Conservation (phyloP, 2,113 vertebrate species). For the Entomyzon cyanotis region DNA sequence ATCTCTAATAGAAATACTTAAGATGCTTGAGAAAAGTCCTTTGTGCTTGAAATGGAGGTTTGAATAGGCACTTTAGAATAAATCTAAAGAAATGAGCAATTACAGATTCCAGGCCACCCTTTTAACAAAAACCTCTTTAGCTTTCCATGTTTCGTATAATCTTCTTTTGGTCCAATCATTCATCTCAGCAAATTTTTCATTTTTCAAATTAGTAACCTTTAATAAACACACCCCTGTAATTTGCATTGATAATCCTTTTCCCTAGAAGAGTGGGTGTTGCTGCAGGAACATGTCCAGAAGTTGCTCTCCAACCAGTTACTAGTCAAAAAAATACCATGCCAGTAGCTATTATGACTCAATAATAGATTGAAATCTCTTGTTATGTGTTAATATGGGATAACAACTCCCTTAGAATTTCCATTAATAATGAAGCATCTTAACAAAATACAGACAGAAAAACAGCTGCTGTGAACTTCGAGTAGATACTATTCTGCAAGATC, state of each 20-base stretch:
- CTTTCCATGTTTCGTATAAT: constrained; percentile 11
- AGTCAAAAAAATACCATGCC: constrained; percentile 12
- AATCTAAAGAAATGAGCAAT: neutral
- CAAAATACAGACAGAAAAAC: constrained; percentile 1
- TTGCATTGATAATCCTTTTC: constrained; percentile 67
- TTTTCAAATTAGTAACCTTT: constrained; percentile 57
- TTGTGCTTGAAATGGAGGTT: neutral
- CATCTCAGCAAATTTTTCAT: constrained; percentile 13
- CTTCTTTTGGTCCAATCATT: neutral
- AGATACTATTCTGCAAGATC: neutral
- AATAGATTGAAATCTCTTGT: constrained; percentile 54
- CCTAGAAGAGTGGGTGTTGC: constrained; percentile 52
- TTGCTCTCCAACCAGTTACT: constrained; percentile 37
- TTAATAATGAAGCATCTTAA: constrained; percentile 33
- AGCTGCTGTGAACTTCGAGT: neutral
- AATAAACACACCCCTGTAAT: constrained; percentile 46
- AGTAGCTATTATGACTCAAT: constrained; percentile 55
- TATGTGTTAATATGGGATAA: constrained; percentile 10
- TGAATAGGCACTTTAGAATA: neutral
- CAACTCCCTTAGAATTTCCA: constrained; percentile 16
- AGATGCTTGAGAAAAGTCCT: neutral
- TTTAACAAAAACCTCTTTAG: neutral
- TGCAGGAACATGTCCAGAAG: constrained; percentile 56
- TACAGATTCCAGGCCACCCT: neutral
- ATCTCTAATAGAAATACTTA: neutral